These are phyloP conservation scores for Alcis repandata DNA, from an alignment of 2,888 invertebrate species.

Conservation along the genomic window DNA sequence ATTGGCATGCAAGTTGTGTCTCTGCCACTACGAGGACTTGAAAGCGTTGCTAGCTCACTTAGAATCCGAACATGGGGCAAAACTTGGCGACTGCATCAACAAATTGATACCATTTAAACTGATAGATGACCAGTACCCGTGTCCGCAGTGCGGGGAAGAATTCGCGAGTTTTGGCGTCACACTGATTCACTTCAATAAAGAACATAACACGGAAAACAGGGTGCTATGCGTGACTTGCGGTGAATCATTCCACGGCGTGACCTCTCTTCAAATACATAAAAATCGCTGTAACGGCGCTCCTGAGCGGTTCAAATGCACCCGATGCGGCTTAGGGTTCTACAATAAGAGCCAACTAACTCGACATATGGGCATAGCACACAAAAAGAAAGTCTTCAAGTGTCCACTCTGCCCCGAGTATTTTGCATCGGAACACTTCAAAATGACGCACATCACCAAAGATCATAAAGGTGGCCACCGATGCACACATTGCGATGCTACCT, in stretches of 20 bases:
- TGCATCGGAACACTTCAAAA: conserved; percentile 65
- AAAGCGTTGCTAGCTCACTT: conserved; percentile 38
- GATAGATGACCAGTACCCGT: conserved; percentile 37
- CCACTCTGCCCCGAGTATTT: conserved; percentile 69
- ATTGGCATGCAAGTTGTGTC: conserved; percentile 45
- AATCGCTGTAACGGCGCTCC: conserved; percentile 19
- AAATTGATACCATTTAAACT: conserved; percentile 36
- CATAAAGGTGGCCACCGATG: conserved; percentile 73
- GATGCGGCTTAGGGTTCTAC: conserved; percentile 28
- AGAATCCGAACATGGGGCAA: conserved; percentile 43
- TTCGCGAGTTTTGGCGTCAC: conserved; percentile 35
- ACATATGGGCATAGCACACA: conserved; percentile 36
- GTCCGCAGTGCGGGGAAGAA: conserved; percentile 30
- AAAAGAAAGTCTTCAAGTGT: conserved; percentile 54
- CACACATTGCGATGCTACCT: conserved; percentile 65
- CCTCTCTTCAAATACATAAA: conserved; percentile 28
- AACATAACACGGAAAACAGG: conserved; percentile 48
- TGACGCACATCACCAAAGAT: conserved; percentile 62
- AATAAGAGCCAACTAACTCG: conserved; percentile 12
- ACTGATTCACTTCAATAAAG: conserved; percentile 31
- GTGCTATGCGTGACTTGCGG: conserved; percentile 41
- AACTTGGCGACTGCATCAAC: conserved; percentile 15
- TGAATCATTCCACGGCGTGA: conserved; percentile 19
- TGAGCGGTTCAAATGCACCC: conserved; percentile 25
- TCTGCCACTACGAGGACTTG: conserved; percentile 29